Evolutionary conservation across 2,113 vertebrate genomes (phyloP).

Genomic region (Eolophus roseicapilla): DNA sequence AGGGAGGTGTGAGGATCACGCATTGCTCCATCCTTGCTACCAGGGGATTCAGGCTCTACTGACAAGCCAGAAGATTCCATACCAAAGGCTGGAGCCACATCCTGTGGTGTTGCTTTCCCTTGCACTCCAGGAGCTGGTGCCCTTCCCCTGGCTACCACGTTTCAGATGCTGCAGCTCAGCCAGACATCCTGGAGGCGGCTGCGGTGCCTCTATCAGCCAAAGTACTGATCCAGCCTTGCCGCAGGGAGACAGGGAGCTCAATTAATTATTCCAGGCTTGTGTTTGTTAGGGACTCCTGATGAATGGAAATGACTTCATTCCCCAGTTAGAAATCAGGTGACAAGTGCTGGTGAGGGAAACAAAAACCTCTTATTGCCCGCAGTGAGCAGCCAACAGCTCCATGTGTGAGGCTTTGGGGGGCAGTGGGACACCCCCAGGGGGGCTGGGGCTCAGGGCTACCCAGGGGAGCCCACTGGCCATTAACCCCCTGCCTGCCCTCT

Average conservation of each 20-base stretch:
- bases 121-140: accelerated
- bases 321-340: not conserved
- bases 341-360: not conserved
- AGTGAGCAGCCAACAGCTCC: not conserved
- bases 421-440: not conserved
- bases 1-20: accelerated
- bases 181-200: not conserved
- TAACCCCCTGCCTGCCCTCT: not conserved
- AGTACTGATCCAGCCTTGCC: not conserved
- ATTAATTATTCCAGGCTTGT: not conserved
- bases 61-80: not conserved
- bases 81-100: not conserved
- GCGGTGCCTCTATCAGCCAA: not conserved
- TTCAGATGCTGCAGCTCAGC: not conserved
- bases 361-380: not conserved
- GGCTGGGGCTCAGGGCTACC: not conserved
- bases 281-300: not conserved
- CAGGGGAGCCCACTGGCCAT: not conserved
- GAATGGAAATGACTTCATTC: not conserved
- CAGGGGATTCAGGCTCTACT: not conserved
- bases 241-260: accelerated
- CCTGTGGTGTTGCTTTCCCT: not conserved
- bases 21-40: not conserved
- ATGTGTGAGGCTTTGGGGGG: not conserved
- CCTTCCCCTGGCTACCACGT: accelerated